Percentiles rank a stretch among this genome's conserved stretches.
These are phyloP conservation scores for Pampus argenteus DNA, from an alignment of 2,797 vertebrate genomes.

Conservation along the genomic window DNA sequence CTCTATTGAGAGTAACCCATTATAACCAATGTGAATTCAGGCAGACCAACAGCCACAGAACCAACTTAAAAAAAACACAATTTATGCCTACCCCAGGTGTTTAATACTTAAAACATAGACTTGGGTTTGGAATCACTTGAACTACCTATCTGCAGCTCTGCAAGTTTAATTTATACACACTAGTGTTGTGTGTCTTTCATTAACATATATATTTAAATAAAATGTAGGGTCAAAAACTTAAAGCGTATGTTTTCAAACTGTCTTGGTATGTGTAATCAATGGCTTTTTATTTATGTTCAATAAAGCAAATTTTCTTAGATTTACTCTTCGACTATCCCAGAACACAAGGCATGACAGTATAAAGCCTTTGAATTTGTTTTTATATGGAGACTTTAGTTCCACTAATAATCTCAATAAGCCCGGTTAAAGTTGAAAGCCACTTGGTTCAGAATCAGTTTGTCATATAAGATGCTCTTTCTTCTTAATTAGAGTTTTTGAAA, in stretches of 20 bases:
- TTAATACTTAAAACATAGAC: background rate
- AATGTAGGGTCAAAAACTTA: too few species aligned
- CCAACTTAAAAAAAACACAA: too few species aligned
- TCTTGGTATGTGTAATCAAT: background rate
- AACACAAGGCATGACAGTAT: too few species aligned
- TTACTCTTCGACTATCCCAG: too few species aligned
- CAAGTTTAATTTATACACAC: background rate
- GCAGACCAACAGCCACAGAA: too few species aligned
- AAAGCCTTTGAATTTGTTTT: too few species aligned
- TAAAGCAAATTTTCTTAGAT: conserved; percentile 27
- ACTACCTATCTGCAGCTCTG: background rate
- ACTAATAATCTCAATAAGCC: background rate
- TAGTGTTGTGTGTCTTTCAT: background rate
- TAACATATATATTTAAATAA: too few species aligned
- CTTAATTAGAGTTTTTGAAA: background rate
- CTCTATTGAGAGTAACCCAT: background rate
- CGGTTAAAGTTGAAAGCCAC: background rate
- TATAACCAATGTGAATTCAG: background rate
- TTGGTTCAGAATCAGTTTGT: background rate
- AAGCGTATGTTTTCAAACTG: background rate
- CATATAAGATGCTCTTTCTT: background rate
- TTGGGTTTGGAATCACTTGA: background rate
- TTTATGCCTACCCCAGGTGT: background rate
- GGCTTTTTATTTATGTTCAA: background rate
- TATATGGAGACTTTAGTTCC: background rate